Percentiles rank a stretch among this genome's conserved stretches.
These are phyloP conservation scores for Raja brachyura DNA, from an alignment of 2,113 vertebrate species.

Conservation along the genomic window DNA sequence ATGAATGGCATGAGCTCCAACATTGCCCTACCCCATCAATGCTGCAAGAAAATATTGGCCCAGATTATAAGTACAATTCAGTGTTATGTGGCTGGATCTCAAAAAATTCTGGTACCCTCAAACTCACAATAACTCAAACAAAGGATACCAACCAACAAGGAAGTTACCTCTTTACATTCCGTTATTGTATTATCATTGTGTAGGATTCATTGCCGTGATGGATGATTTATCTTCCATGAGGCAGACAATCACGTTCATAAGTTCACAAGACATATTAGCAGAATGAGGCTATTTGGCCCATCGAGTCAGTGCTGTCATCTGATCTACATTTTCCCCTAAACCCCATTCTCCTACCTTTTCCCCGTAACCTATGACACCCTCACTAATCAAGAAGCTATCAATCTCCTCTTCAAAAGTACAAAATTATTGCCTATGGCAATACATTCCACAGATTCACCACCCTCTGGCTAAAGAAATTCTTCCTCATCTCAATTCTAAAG, in stretches of 20 bases:
- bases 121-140: background rate
- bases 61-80: background rate
- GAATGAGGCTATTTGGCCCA: no score
- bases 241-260: background rate
- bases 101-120: background rate
- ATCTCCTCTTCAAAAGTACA: no score
- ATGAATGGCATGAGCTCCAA: background rate
- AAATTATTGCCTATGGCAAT: no score
- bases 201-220: background rate
- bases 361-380: no score
- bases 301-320: no score
- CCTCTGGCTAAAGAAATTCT: no score
- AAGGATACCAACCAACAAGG: background rate
- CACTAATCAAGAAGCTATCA: no score
- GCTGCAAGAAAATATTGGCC: background rate
- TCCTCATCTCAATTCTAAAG: no score
- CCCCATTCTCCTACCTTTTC: no score
- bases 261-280: no score
- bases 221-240: background rate
- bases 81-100: background rate
- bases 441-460: no score
- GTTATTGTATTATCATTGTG: background rate
- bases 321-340: no score
- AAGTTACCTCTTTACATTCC: background rate
- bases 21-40: background rate